Evolutionary conservation across 1,140 invertebrate genomes (phyloP), one percentile per base, ranked within the genome.

Genomic region (Solenopsis invicta): DNA sequence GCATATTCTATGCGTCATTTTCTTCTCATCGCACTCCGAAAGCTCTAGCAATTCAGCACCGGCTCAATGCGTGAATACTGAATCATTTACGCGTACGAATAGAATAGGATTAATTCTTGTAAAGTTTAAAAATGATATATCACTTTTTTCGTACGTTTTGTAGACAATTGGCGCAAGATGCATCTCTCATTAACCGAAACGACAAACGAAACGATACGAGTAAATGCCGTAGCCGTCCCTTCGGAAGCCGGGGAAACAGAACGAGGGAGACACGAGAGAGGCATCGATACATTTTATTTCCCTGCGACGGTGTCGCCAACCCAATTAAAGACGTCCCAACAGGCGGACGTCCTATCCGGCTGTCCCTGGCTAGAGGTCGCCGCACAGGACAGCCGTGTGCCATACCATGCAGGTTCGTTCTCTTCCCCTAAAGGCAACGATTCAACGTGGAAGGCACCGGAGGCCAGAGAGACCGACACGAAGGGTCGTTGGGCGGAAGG

Each of bases 261-360:
- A 45, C 87, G 81, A 85, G 87, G 54, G 67, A 85, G 82, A 84
- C 78, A 76, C 48, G 75, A 82, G 69, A 86, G 85, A 75, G 77
- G 86, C 76, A 85, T 86, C 89, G 88, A 92, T 92, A 91, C 86
- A 89, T 93, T 94, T 94, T 93, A 93, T 94, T 93, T 93, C 89
- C 88, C 89, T 80, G 77, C 89, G 64, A 90, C 91, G 90, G 91
- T 94, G 92, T 94, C 90, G 94, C 90, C 93, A 95, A 95, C 94
- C 93, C 94, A 95, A 95, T 95, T 95, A 95, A 95, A 95, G 95
- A 95, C 91, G 93, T 94, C 94, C 94, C 94, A 93, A 91, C 91
- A 94, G 93, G 90, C 92, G 91, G 91, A 89, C 91, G 90, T 85
- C 78, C 82, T 89, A 91, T 91, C 90, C 89, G 89, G 87, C 88